Evolutionary conservation across 2,888 invertebrate species (phyloP), one percentile per base, ranked within the genome.

Genomic region (Parelbella ahira): DNA sequence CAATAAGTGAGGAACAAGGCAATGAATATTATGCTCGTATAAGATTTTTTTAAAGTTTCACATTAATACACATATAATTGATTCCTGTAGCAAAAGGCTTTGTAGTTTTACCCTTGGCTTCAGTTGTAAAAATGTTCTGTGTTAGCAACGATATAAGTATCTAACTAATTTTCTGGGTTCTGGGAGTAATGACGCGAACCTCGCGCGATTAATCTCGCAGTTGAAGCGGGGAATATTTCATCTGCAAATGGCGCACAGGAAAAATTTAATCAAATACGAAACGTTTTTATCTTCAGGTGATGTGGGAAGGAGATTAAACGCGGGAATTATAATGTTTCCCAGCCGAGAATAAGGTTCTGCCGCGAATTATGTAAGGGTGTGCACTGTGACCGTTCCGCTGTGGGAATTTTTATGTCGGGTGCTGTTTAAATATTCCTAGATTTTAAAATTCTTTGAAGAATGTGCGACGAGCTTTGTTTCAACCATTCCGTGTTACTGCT

Each of bases 231-330:
- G 19, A 12, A 39, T 39, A 39, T 39, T 39, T 39, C 39, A 39
- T 39, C 39, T 39, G 32, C 39, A 39, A 39, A 39, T 39, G 39
- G 39, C 39, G 32, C 39, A 11, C 39, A 32, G 39, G 39, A 39
- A 39, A 39, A 39, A 39, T 39, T 39, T 39, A 39, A 39, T 39
- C 39, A 39, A 39, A 39, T 32, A 39, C 19, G 39, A 29, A 32
- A 32, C 39, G 39, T 39, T 39, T 39, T 39, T 39, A 30, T 30
- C 30, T 39, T 15, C 30, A 38, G 38, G 38, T 38, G 30, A 38
- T 38, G 30, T 38, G 30, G 38, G 38, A 38, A 38, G 29, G 38
- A 38, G 38, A 39, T 39, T 39, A 39, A 39, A 39, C 38, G n/a
- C 38, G 38, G 24, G 38, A 39, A 30, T 30, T 24, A 30, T 39